Evolutionary conservation across 2,797 vertebrate genomes (phyloP).

Genomic region (Heteromormyrus szaboi): DNA sequence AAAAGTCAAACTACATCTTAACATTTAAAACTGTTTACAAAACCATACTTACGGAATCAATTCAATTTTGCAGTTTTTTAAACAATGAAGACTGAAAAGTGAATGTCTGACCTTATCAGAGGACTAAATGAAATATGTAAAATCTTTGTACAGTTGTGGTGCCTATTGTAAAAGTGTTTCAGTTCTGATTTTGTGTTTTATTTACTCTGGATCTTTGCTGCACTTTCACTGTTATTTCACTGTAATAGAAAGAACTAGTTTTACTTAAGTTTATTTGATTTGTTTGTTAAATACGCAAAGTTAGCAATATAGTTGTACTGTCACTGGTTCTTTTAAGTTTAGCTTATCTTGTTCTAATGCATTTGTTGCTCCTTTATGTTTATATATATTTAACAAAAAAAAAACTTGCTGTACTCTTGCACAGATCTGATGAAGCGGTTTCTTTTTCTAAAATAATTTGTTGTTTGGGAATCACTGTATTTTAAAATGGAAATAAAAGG

Average conservation of each 20-base stretch:
- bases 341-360: constrained; percentile 6
- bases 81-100: background rate
- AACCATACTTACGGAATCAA: constrained; percentile 11
- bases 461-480: constrained; percentile 44
- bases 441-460: constrained; percentile 49
- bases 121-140: constrained; percentile 27
- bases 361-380: constrained; percentile 33
- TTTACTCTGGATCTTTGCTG: constrained; percentile 48
- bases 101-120: constrained; percentile 9
- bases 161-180: constrained; percentile 51
- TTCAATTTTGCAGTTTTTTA: constrained; percentile 24
- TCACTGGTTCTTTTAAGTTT: constrained; percentile 37
- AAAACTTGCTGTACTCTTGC: constrained; percentile 58
- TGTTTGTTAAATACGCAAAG: constrained; percentile 7
- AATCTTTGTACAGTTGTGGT: constrained; percentile 54
- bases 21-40: constrained; percentile 32
- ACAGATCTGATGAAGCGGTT: constrained; percentile 47
- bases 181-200: constrained; percentile 43
- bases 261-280: background rate
- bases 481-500: constrained; percentile 63
- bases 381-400: constrained; percentile 35
- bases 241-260: constrained; percentile 15
- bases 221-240: constrained; percentile 48
- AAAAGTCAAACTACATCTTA: constrained; percentile 24
- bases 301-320: constrained; percentile 26